Evolutionary conservation across 2,113 vertebrate species (phyloP), one percentile per base, ranked within the genome.

Genomic region (Ornithorhynchus anatinus): DNA sequence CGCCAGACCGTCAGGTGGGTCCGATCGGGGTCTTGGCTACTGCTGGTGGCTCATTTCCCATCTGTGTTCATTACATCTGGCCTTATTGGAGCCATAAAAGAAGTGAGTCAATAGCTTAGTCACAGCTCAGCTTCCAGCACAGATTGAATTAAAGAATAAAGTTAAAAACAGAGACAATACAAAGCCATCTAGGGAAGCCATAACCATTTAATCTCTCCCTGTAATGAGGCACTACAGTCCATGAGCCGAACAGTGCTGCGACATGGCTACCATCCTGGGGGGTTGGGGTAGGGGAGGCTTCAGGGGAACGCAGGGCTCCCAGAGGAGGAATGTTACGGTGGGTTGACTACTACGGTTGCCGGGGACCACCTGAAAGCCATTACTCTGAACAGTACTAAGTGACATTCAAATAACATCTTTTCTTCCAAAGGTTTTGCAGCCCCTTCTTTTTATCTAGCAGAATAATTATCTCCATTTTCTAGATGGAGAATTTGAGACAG

Each of bases 101-200:
- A 82, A 72, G 58, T 85, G 85, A 90, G 84, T 87, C 88, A 88
- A 86, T 75, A 84, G 70, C 80, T 91, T 86, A 88, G 84, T 88
- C 81, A 81, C 74, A 71, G 72, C 54, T 64, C 78, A 72, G 82
- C 77, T 59, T 44, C 47, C 36, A 78, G 64, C 75, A 72, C 61
- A 75, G 69, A 33, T 48, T 69, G 65, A 80, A 56, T 77, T 57
- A 75, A 67, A 82, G 75, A 69, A 79, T 40, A 35, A 42, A 79
- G 43, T 86, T 74, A 76, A 88, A 74, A 44, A 48, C 69, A 48
- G 57, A 60, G 56, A 89, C n/a, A 73, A 78, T 31, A 64, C 47
- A 79, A 56, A 61, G 66, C 31, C 69, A 83, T 75, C 58, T 17
- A 1, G 33, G 66, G 45, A 67, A 75, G 60, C 10, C 4, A 10